Evolutionary conservation across 2,888 invertebrate genomes (phyloP).

Genomic region (Gari tellinella): DNA sequence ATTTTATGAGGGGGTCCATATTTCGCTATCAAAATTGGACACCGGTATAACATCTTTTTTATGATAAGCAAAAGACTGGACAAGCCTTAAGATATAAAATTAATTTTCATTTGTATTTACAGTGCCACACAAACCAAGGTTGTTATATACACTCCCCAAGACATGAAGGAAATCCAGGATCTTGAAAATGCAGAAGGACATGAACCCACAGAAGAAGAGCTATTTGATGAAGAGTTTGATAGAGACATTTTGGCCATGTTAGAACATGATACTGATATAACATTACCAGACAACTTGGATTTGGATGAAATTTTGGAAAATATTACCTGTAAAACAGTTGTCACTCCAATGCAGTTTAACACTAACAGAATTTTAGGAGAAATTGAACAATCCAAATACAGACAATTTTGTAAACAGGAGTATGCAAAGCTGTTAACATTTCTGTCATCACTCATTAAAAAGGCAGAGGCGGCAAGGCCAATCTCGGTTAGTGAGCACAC

Average conservation of each 20-base stretch:
- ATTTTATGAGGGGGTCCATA: no score
- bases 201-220: conserved; percentile 1
- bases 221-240: conserved; percentile 32
- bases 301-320: conserved; percentile 18
- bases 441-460: background rate
- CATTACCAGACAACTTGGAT: conserved; percentile 19
- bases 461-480: conserved; percentile 17
- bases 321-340: conserved; percentile 4
- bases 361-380: conserved; percentile 22
- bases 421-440: conserved; percentile 16
- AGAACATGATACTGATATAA: conserved; percentile 3
- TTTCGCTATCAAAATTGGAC: no score
- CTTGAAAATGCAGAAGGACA: conserved; percentile 5
- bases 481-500: conserved; percentile 8
- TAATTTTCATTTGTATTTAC: no score
- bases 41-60: no score
- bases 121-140: no score
- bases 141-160: no score
- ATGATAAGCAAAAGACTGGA: no score
- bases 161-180: no score
- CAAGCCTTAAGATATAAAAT: no score
- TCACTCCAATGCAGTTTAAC: conserved; percentile 19
- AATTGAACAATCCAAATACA: conserved; percentile 7
- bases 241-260: conserved; percentile 17
- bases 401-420: conserved; percentile 24